Evolutionary conservation across 2,797 vertebrate species (phyloP).

Genomic region (Allobates femoralis): DNA sequence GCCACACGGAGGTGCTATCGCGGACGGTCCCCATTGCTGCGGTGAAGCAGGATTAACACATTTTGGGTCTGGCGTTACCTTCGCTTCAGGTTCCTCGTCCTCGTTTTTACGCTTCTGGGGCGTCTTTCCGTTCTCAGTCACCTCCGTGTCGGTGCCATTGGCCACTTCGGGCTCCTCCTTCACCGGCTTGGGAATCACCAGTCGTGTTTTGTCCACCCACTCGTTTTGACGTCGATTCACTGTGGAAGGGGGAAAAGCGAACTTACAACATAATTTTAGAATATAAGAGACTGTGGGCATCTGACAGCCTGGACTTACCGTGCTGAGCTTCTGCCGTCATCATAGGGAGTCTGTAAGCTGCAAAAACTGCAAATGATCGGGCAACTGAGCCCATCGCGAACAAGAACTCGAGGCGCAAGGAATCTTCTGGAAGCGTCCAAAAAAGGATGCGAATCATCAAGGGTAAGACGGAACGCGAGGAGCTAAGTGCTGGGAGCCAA

Average conservation of each 20-base stretch:
- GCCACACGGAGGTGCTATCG: too few relatives aligned
- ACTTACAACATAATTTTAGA: conserved; percentile 52
- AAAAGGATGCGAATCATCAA: background rate
- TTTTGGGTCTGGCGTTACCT: conserved; percentile 55
- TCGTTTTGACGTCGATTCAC: conserved; percentile 60
- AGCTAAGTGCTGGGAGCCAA: background rate
- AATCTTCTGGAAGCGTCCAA: background rate
- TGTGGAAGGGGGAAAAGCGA: conserved; percentile 48
- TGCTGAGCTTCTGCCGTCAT: background rate
- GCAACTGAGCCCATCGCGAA: background rate
- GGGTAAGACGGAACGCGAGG: background rate
- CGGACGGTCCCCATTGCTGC: too few relatives aligned
- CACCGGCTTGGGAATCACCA: conserved; percentile 39
- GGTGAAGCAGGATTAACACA: conserved; percentile 5
- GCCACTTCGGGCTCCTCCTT: conserved; percentile 34
- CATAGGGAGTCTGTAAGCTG: background rate
- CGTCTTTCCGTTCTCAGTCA: background rate
- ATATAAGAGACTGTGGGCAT: background rate
- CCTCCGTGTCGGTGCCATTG: conserved; percentile 5
- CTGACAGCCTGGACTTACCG: conserved; percentile 8
- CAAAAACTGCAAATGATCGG: background rate
- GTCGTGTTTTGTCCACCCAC: conserved; percentile 58
- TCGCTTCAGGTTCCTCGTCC: conserved; percentile 43
- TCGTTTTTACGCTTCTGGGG: conserved; percentile 33
- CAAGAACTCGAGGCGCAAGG: too few relatives aligned